These are phyloP conservation scores for Stomorhina lunata DNA, from an alignment of 2,888 invertebrate genomes.

Conservation along the genomic window DNA sequence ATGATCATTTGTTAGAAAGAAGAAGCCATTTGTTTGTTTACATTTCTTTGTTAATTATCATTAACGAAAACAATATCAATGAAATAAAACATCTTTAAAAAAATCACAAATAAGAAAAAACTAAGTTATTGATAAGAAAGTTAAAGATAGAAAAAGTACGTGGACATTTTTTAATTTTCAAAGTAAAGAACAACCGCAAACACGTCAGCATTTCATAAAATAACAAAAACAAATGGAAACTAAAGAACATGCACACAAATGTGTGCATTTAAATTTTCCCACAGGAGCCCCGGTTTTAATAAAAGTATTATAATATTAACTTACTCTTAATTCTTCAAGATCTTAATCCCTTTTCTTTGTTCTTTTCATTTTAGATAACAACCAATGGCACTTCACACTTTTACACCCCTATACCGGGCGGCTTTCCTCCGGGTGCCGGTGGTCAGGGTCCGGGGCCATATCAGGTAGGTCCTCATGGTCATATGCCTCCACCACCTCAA, in stretches of 20 bases:
- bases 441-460: constrained; percentile 75
- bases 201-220: constrained; percentile 42
- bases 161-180: not conserved
- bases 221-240: constrained; percentile 20
- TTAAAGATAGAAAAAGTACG: constrained; percentile 10
- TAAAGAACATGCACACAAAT: not conserved
- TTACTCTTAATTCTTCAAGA: not conserved
- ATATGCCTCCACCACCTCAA: constrained; percentile 75
- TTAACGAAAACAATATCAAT: not conserved
- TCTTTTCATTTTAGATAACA: constrained; percentile 82
- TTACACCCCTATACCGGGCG: constrained; percentile 83
- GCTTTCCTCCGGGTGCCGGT: constrained; percentile 81
- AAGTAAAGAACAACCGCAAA: not conserved
- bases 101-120: not conserved
- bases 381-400: constrained; percentile 87
- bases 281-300: constrained; percentile 9
- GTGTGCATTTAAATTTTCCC: not conserved
- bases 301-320: constrained; percentile 38
- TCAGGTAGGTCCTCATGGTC: constrained; percentile 76
- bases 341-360: not conserved
- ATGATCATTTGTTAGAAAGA: constrained; percentile 23
- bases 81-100: not conserved
- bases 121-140: constrained; percentile 37
- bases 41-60: constrained; percentile 18
- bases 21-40: constrained; percentile 43